phyloP scores from a whole-genome alignment of 2,797 vertebrate species.

The Ciconia nigra region DNA sequence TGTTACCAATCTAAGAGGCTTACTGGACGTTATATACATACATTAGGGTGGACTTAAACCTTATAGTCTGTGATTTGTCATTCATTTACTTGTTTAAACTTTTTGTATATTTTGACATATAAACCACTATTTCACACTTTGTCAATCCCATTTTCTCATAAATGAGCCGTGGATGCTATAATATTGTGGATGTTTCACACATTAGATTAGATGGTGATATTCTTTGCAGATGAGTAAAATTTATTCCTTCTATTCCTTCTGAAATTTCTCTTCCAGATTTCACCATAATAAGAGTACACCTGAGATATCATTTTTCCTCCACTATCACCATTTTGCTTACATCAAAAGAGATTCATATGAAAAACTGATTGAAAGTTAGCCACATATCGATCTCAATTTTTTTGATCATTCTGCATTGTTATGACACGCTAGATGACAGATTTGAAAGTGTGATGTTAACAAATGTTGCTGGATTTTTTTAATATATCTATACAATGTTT shows the following conservation, averaged over 20 bases:
- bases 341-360: neutral
- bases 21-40: neutral
- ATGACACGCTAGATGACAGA: neutral
- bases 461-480: neutral
- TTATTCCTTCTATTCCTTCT: neutral
- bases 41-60: neutral
- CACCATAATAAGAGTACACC: neutral
- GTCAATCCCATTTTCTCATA: neutral
- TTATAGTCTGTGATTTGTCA: neutral
- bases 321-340: neutral
- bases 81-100: neutral
- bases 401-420: neutral
- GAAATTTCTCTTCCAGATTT: neutral
- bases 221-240: neutral
- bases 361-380: neutral
- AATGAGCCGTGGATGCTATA: neutral
- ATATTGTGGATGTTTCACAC: neutral
- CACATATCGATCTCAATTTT: neutral
- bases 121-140: neutral
- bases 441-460: neutral
- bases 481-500: neutral
- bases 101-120: neutral
- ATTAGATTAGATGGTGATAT: neutral
- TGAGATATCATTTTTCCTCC: neutral
- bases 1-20: neutral